Percentiles rank a stretch among this genome's conserved stretches.
Conservation (phyloP, 2,113 vertebrate species). For the Lamprotornis superbus region DNA sequence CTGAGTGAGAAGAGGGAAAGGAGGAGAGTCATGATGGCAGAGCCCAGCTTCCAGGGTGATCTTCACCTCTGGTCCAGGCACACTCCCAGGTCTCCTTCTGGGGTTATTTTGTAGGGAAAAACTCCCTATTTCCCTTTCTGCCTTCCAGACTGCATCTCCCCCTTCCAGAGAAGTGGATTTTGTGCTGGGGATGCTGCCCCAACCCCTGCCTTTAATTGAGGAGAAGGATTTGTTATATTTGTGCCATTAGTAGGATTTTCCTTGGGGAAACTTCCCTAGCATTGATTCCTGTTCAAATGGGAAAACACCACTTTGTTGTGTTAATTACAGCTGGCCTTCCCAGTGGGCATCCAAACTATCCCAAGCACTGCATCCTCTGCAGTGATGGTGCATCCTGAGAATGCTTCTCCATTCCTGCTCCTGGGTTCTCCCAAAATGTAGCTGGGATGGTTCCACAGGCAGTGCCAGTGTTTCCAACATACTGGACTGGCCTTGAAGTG, state of each 20-base stretch:
- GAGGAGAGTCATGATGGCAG: background rate
- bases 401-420: background rate
- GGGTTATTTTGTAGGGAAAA: background rate
- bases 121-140: background rate
- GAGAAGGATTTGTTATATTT: background rate
- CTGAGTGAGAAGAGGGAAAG: background rate
- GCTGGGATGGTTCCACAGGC: background rate
- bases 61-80: background rate
- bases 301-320: background rate
- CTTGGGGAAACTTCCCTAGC: background rate
- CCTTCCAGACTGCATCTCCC: background rate
- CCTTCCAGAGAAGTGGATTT: background rate
- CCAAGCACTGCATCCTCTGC: background rate
- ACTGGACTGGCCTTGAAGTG: background rate
- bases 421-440: accelerated
- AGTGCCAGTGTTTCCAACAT: background rate
- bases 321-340: background rate
- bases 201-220: background rate
- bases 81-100: background rate
- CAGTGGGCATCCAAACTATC: background rate
- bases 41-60: background rate
- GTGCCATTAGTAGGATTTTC: background rate
- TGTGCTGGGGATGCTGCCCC: background rate
- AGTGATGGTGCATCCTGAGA: background rate
- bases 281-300: background rate